Percentiles rank a stretch among this genome's conserved stretches.
These are phyloP conservation scores for Pollimyrus isidori DNA, from an alignment of 2,113 vertebrate genomes.

Conservation along the genomic window DNA sequence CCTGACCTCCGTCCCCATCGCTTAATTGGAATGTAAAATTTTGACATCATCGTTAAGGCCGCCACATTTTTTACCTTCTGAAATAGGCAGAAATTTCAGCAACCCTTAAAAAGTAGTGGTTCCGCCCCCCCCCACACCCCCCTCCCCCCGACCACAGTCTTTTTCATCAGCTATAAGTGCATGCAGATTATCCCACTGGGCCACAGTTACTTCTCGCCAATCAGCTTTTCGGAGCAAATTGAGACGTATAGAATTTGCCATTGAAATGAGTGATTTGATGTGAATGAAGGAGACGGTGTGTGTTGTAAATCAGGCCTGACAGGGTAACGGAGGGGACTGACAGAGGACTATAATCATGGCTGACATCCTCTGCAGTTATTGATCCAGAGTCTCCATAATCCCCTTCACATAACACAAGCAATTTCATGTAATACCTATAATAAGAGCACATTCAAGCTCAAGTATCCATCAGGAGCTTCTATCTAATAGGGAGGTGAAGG, in stretches of 20 bases:
- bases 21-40: slow-evolving; percentile 14
- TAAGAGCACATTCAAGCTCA: slow-evolving; percentile 84
- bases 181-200: slow-evolving; percentile 22
- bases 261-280: slow-evolving; percentile 76
- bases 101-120: not conserved
- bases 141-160: not conserved
- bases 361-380: slow-evolving; percentile 91
- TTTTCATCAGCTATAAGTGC: slow-evolving; percentile 26
- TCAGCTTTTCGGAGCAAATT: slow-evolving; percentile 74
- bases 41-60: slow-evolving; percentile 6
- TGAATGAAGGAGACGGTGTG: slow-evolving; percentile 71
- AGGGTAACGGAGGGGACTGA: slow-evolving; percentile 82
- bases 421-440: slow-evolving; percentile 99
- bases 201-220: slow-evolving; percentile 68
- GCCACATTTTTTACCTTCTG: not conserved
- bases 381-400: slow-evolving; percentile 93
- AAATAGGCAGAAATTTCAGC: slow-evolving; percentile 3
- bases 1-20: not conserved
- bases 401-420: slow-evolving; percentile 91
- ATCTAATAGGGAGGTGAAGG: slow-evolving; percentile 75
- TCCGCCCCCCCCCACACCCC: not conserved
- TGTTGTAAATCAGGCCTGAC: slow-evolving; percentile 75
- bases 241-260: slow-evolving; percentile 78
- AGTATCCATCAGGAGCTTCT: slow-evolving; percentile 80
- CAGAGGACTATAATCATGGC: slow-evolving; percentile 88